Base-by-base conservation (phyloP, 2,888 invertebrate species). In the Azorinus chamasolen region DNA sequence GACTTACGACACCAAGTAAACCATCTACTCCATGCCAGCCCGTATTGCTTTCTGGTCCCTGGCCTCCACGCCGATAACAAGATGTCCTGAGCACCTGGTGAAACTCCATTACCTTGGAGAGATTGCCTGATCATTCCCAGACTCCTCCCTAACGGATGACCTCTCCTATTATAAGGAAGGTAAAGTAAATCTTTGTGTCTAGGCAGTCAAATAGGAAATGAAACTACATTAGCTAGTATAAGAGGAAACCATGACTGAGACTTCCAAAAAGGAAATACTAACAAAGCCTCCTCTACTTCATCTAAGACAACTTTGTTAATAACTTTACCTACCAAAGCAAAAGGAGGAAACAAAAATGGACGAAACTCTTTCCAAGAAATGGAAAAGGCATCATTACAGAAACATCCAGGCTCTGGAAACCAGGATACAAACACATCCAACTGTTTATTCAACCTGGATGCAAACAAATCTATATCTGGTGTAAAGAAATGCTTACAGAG, bases 301-400 rank as follows among this genome's bases (percentile, higher is more conserved):
- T 83, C 75, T 32, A 53, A 20, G 4, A 62, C 5, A 32, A 81
- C 37, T 43, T 78, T 81, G n/a, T 72, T 68, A 0, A 83, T 12
- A 16, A 71, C 71, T 39, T 70, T 76, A 0, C 70, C 61, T 12
- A 78, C 24, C 25, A 70, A 50, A 62, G 37, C 48, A 22, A 83
- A 81, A 54, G 80, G 83, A 14, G 77, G 72, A 72, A 83, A 83
- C 2, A 74, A 57, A 32, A 77, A 83, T n/a, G 65, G 71, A 8
- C 12, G 0, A 12, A 59, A 58, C 22, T 39, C 10, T 8, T n/a
- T n/a, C n/a, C n/a, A n/a, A n/a, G n/a, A n/a, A n/a, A n/a, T n/a
- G n/a, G n/a, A n/a, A n/a, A n/a, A n/a, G n/a, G n/a, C n/a, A n/a
- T n/a, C n/a, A n/a, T n/a, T n/a, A n/a, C n/a, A n/a, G n/a, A n/a